phyloP scores from a whole-genome alignment of 2,888 invertebrate species.

The Boloria selene region DNA sequence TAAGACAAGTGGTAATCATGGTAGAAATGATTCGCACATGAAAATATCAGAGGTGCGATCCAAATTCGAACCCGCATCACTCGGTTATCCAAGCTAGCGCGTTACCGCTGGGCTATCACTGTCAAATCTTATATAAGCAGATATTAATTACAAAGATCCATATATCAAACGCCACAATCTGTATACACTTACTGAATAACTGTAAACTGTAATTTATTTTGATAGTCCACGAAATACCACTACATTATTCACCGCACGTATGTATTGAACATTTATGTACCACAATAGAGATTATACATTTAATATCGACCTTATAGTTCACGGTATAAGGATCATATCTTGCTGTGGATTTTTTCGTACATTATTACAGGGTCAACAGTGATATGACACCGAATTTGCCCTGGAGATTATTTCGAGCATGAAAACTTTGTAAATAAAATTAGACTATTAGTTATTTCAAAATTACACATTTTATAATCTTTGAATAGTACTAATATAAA shows the following conservation, averaged over 20 bases:
- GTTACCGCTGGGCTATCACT: too few relatives aligned
- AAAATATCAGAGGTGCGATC: too few relatives aligned
- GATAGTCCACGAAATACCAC: slow-evolving; percentile 36
- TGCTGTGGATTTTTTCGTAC: background rate
- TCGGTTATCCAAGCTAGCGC: too few relatives aligned
- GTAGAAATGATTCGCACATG: too few relatives aligned
- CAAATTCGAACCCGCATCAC: too few relatives aligned
- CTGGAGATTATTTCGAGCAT: background rate
- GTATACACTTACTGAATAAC: slow-evolving; percentile 4
- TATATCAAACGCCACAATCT: slow-evolving; percentile 4
- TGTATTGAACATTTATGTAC: slow-evolving; percentile 40
- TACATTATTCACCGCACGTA: slow-evolving; percentile 44
- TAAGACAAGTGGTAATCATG: too few relatives aligned
- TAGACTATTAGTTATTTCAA: background rate
- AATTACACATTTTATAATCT: too few relatives aligned
- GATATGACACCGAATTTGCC: background rate
- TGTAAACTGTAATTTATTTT: slow-evolving; percentile 34
- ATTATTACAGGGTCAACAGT: slow-evolving; percentile 4
- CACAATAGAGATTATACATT: slow-evolving; percentile 19
- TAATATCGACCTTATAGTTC: slow-evolving; percentile 14
- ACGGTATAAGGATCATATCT: slow-evolving; percentile 9
- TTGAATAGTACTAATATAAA: too few relatives aligned
- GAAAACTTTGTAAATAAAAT: background rate
- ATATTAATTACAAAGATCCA: background rate
- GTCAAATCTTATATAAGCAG: too few relatives aligned